These are phyloP conservation scores for Lycodopsis pacificus DNA, from an alignment of 2,797 vertebrate species.

Conservation along the genomic window DNA sequence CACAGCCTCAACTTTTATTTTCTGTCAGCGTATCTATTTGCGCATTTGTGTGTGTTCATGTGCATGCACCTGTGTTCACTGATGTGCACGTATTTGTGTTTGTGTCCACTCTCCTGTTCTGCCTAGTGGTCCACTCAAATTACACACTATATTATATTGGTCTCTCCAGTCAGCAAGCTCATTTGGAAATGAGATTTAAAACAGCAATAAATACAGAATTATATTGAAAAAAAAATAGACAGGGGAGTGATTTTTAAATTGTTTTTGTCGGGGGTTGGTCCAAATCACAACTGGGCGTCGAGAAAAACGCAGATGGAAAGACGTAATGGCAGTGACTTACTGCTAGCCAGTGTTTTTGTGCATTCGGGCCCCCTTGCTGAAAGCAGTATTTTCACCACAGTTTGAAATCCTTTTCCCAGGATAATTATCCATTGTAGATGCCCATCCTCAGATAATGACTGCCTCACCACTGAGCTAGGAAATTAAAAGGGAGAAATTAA, in stretches of 20 bases:
- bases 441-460: slow-evolving; percentile 84
- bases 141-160: slow-evolving; percentile 70
- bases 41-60: slow-evolving; percentile 15
- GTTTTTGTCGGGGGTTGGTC: slow-evolving; percentile 68
- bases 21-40: background rate
- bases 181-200: slow-evolving; percentile 78
- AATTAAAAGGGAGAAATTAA: slow-evolving; percentile 84
- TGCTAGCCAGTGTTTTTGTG: slow-evolving; percentile 70
- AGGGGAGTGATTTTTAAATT: slow-evolving; percentile 60
- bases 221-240: slow-evolving; percentile 18
- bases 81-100: slow-evolving; percentile 32
- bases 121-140: slow-evolving; percentile 68
- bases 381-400: slow-evolving; percentile 80
- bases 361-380: slow-evolving; percentile 68
- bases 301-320: slow-evolving; percentile 53
- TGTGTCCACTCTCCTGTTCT: slow-evolving; percentile 52
- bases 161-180: slow-evolving; percentile 72
- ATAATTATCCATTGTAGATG: slow-evolving; percentile 85
- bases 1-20: slow-evolving; percentile 28
- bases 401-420: slow-evolving; percentile 80
- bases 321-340: slow-evolving; percentile 71
- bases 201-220: slow-evolving; percentile 73
- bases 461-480: slow-evolving; percentile 81
- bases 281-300: slow-evolving; percentile 67
- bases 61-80: slow-evolving; percentile 48